Percentiles rank a stretch among this genome's conserved stretches.
Conservation (phyloP, 2,797 vertebrate genomes). For the Emydoidea blandingii region DNA sequence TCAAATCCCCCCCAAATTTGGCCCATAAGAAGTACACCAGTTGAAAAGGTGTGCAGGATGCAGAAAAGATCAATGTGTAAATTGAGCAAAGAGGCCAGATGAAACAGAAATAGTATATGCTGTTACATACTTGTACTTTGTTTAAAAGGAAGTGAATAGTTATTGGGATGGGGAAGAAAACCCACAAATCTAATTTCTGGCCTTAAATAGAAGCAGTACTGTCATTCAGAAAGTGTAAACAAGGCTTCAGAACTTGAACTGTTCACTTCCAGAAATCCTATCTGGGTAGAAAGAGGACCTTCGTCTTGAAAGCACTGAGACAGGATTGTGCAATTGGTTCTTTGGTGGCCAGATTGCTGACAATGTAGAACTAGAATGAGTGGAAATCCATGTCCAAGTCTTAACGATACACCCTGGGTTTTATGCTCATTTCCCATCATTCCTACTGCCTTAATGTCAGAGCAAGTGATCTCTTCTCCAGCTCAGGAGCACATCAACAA, state of each 20-base stretch:
- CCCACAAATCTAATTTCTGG: conserved; percentile 27
- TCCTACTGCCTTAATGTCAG: neutral
- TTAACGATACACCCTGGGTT: neutral
- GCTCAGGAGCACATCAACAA: neutral
- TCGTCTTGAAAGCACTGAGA: neutral
- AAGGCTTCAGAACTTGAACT: neutral
- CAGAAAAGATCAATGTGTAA: neutral
- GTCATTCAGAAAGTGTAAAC: conserved; percentile 31
- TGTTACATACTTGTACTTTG: conserved; percentile 20
- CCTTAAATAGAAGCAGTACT: conserved; percentile 18
- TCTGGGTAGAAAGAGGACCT: neutral
- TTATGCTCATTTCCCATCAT: neutral
- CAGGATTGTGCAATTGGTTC: neutral
- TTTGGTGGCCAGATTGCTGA: neutral
- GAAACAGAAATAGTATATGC: conserved; percentile 54
- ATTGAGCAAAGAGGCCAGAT: conserved; percentile 51
- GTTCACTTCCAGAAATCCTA: neutral
- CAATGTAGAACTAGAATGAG: neutral
- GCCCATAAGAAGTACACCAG: neutral
- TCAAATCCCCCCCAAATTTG: too few relatives aligned
- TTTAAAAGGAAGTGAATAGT: conserved; percentile 36
- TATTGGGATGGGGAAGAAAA: conserved; percentile 23
- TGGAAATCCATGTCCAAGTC: neutral
- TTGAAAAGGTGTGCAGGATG: neutral
- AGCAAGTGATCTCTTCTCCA: neutral